Percentiles rank a stretch among this genome's conserved stretches.
phyloP scores from a whole-genome alignment of 2,113 vertebrate species.

The Atractosteus spatula region DNA sequence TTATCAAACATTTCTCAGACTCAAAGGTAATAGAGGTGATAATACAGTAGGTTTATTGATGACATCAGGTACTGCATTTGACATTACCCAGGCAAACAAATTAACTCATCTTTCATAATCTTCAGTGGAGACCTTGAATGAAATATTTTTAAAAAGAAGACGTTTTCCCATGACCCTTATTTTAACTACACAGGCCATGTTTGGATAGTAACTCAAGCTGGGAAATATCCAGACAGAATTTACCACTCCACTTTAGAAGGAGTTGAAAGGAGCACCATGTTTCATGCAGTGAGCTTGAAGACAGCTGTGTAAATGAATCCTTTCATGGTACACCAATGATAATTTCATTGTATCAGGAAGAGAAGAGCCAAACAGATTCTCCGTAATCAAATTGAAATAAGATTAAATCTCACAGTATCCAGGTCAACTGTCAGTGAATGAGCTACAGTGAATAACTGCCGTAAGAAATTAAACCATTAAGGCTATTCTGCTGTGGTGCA shows the following conservation, averaged over 20 bases:
- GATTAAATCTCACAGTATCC: constrained; percentile 14
- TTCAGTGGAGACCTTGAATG: neutral
- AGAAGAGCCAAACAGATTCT: neutral
- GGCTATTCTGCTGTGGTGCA: too few species aligned
- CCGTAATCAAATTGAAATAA: neutral
- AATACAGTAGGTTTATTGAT: too few species aligned
- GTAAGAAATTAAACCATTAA: too few species aligned
- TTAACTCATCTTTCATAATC: too few species aligned
- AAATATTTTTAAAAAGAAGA: constrained; percentile 31
- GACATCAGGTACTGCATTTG: too few species aligned
- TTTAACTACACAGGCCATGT: constrained; percentile 45
- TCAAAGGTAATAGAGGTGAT: too few species aligned
- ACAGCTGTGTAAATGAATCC: constrained; percentile 39
- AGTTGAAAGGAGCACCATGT: constrained; percentile 24
- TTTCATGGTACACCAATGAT: constrained; percentile 20
- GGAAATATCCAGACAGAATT: constrained; percentile 50
- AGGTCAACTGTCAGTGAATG: too few species aligned
- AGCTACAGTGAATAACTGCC: too few species aligned
- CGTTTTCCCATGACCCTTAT: constrained; percentile 58
- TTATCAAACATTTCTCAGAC: too few species aligned
- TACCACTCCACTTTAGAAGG: constrained; percentile 32
- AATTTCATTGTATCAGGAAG: neutral
- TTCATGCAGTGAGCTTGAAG: constrained; percentile 29
- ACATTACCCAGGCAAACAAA: too few species aligned
- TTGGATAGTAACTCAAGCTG: constrained; percentile 54